Base-by-base conservation (phyloP, 2,888 invertebrate genomes). In the Ernsta delagoae region DNA sequence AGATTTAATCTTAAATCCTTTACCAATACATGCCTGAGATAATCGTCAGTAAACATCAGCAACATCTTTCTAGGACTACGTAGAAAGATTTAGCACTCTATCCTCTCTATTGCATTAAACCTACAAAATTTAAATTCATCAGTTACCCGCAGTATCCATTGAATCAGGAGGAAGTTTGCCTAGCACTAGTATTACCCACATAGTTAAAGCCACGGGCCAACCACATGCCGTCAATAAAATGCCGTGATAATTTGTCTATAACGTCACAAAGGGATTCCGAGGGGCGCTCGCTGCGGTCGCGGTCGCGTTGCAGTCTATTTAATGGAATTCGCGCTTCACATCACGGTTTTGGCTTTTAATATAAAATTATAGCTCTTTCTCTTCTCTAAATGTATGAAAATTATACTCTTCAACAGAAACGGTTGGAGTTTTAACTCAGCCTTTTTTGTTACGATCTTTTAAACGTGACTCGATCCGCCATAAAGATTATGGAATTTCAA, bases 241-340 rank as follows among this genome's bases (percentile, higher is more conserved):
- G 12, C 48, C 48, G 12, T 48, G 48, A 48, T 48, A 50, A 50
- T 50, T 50, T 50, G 50, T 50, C 50, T 50, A 50, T 61, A 48
- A 48, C 48, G 61, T 39, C 48, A 61, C 61, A 61, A 61, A 61
- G 34, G 24, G 61, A 16, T 60, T 43, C 45, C 60, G 45, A 60
- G 48, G 45, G 61, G 5, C 61, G 24, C n/a, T 31, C 48, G 48
- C 5, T n/a, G 57, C 39, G 57, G 57, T 39, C 39, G 39, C 12
- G 12, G 57, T 31, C 36, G 57, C 57, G 16, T 31, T 54, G 54
- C 54, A 34, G 31, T 54, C 54, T 34, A n/a, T 54, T 36, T 36
- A 57, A 57, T 57, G 57, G 39, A 57, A 59, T 12, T 59, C 36
- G 7, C 36, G 39, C 16, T 59, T 34, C 31, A 34, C 54, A 8